These are phyloP conservation scores for Microplitis manilae DNA, from an alignment of 2,888 invertebrate genomes.

Conservation along the genomic window DNA sequence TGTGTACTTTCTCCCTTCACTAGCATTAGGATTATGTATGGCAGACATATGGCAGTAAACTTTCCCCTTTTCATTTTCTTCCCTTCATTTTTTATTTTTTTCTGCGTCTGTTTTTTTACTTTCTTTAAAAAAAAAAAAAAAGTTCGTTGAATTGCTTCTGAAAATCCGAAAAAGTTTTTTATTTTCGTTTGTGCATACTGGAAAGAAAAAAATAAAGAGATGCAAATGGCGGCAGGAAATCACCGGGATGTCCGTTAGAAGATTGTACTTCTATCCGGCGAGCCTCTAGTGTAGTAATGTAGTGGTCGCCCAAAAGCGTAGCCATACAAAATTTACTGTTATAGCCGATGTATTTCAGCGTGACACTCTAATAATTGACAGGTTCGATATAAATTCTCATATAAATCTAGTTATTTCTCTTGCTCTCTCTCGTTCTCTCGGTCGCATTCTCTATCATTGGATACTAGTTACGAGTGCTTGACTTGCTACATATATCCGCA, in stretches of 20 bases:
- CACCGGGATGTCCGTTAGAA: slow-evolving; percentile 36
- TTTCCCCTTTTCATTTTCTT: neutral
- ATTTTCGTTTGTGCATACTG: neutral
- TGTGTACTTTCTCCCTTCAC: slow-evolving; percentile 30
- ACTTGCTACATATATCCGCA: slow-evolving; percentile 13
- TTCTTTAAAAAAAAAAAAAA: neutral
- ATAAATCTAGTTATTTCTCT: slow-evolving; percentile 33
- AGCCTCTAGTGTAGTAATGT: slow-evolving; percentile 18
- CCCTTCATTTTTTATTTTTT: slow-evolving; percentile 12
- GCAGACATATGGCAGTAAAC: slow-evolving; percentile 25
- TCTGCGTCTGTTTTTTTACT: neutral
- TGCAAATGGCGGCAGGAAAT: slow-evolving; percentile 33
- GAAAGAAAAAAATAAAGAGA: slow-evolving; percentile 14
- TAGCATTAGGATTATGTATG: slow-evolving; percentile 35
- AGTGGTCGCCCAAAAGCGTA: slow-evolving; percentile 15
- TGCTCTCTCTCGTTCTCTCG: neutral
- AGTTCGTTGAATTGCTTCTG: neutral
- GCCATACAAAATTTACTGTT: slow-evolving; percentile 39
- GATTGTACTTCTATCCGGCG: slow-evolving; percentile 25
- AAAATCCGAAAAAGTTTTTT: slow-evolving; percentile 14
- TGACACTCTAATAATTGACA: slow-evolving; percentile 46
- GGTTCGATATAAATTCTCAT: slow-evolving; percentile 36
- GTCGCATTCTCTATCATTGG: slow-evolving; percentile 10
- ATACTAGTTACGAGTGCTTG: neutral
- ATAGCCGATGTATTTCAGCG: slow-evolving; percentile 43